These are phyloP conservation scores for Argyresthia albistria DNA, from an alignment of 2,888 invertebrate species.

Conservation along the genomic window DNA sequence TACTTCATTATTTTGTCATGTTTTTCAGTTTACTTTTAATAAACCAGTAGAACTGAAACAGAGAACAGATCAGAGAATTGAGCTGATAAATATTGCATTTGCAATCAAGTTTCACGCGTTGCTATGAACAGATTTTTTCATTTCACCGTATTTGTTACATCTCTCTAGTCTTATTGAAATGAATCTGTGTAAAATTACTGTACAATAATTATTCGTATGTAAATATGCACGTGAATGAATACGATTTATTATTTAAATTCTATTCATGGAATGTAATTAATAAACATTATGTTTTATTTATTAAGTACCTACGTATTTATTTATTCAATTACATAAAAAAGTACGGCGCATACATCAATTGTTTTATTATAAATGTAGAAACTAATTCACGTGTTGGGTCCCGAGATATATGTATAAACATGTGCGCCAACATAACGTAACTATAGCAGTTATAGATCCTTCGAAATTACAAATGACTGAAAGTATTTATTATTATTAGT, in stretches of 20 bases:
- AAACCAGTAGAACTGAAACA: not conserved
- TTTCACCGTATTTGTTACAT: not conserved
- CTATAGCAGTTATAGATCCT: too few species aligned
- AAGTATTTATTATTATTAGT: too few species aligned
- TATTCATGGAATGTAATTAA: not conserved
- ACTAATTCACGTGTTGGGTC: too few species aligned
- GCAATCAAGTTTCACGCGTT: not conserved
- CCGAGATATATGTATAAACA: too few species aligned
- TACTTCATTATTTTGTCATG: not conserved
- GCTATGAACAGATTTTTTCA: too few species aligned
- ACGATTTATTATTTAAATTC: not conserved
- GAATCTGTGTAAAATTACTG: conserved; percentile 19
- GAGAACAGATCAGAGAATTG: not conserved
- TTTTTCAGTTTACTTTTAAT: not conserved
- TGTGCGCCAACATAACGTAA: too few species aligned
- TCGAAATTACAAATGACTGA: too few species aligned
- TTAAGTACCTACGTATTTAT: not conserved
- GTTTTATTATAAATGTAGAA: too few species aligned
- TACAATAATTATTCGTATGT: too few species aligned
- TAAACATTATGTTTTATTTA: not conserved
- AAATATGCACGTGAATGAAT: not conserved
- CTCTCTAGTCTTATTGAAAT: conserved; percentile 24
- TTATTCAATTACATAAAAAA: not conserved
- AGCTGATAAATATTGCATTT: not conserved
- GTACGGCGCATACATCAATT: not conserved